These are phyloP conservation scores for Drosophila siamana DNA, from an alignment of 2,888 invertebrate species.

Conservation along the genomic window DNA sequence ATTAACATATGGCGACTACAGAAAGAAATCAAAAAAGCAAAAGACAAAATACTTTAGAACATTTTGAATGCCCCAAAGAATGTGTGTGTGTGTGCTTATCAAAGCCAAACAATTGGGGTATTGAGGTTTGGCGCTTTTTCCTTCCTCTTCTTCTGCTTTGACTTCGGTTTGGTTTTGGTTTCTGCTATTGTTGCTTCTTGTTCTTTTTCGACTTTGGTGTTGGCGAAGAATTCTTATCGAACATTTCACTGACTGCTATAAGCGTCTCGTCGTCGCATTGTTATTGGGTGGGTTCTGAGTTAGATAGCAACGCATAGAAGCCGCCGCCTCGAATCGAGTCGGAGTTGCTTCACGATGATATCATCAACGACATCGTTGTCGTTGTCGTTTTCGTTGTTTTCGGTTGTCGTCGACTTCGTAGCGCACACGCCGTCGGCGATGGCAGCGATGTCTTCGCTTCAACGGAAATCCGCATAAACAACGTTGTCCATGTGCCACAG, in stretches of 20 bases:
- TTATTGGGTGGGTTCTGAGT: slow-evolving; percentile 50
- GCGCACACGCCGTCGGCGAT: slow-evolving; percentile 49
- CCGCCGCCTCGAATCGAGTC: slow-evolving; percentile 21
- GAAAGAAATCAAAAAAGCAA: slow-evolving; percentile 8
- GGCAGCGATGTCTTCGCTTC: slow-evolving; percentile 55
- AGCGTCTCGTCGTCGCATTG: slow-evolving; percentile 46
- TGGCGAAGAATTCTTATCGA: slow-evolving; percentile 52
- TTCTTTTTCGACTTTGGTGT: slow-evolving; percentile 5
- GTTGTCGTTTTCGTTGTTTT: slow-evolving; percentile 21
- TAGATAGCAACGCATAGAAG: slow-evolving; percentile 71
- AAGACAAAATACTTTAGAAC: slow-evolving; percentile 30
- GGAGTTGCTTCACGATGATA: slow-evolving; percentile 68
- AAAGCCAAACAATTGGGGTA: slow-evolving; percentile 33
- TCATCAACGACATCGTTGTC: slow-evolving; percentile 63
- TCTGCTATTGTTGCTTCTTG: slow-evolving; percentile 3
- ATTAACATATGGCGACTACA: slow-evolving; percentile 65
- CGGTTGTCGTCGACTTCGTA: slow-evolving; percentile 50
- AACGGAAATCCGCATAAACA: slow-evolving; percentile 82
- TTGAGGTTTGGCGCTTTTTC: slow-evolving; percentile 42
- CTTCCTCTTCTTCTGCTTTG: not conserved
- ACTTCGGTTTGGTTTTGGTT: not conserved
- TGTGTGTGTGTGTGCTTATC: slow-evolving; percentile 52
- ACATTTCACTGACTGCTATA: slow-evolving; percentile 42
- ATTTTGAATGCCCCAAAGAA: slow-evolving; percentile 51
- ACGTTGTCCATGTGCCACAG: slow-evolving; percentile 59